Percentiles rank a stretch among this genome's conserved stretches.
These are phyloP conservation scores for Macroglossus sobrinus DNA, from an alignment of 2,113 vertebrate genomes.

Conservation along the genomic window DNA sequence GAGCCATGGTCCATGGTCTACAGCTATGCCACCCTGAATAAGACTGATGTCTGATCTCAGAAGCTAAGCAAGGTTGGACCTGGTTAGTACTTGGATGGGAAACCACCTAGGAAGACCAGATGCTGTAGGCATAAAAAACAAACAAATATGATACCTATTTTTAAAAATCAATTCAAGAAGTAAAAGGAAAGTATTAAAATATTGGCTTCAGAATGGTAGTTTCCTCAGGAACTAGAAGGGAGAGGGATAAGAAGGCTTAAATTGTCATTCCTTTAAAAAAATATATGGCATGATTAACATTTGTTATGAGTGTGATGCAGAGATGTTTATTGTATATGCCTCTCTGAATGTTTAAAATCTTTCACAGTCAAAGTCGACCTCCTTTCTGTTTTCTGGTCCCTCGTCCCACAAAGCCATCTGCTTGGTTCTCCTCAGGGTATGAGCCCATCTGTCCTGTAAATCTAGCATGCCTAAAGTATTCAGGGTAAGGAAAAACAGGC, in stretches of 20 bases:
- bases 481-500: background rate
- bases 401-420: background rate
- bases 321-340: background rate
- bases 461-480: background rate
- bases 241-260: background rate
- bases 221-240: background rate
- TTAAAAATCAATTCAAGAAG: background rate
- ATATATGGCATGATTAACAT: background rate
- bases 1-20: too few species aligned
- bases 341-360: background rate
- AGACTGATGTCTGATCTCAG: too few species aligned
- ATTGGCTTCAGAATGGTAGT: background rate
- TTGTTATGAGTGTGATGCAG: background rate
- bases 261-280: background rate
- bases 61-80: too few species aligned
- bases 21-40: too few species aligned
- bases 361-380: background rate
- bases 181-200: background rate
- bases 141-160: background rate
- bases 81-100: too few species aligned
- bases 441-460: background rate
- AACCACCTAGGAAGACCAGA: too few species aligned
- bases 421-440: background rate
- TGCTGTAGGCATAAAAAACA: too few species aligned
- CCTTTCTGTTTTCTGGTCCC: background rate